Base-by-base conservation (phyloP, 2,888 invertebrate species). In the Quadroppia sp. region DNA sequence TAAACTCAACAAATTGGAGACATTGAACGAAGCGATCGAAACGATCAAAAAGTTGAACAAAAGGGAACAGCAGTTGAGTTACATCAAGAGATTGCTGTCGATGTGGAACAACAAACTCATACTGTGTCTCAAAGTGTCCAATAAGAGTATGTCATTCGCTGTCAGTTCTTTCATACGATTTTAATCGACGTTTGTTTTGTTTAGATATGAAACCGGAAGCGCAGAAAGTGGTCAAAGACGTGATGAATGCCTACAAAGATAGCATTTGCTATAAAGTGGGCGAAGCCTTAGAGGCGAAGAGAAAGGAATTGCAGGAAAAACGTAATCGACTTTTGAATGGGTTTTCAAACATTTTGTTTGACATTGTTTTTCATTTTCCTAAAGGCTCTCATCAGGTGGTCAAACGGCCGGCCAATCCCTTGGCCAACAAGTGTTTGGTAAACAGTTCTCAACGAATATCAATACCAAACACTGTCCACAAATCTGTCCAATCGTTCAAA, bases 81-180 rank as follows among this genome's bases (percentile, higher is more conserved):
- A 71, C 30, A 71, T 71, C 13, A 50, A 53, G 11, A 71, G 36
- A 13, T 25, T 70, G 20, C 40, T 74, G 71, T 28, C 30, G 28
- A 56, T 42, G 56, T 74, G 74, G 74, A 74, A 74, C 45, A 50
- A 70, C 32, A 45, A 71, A n/a, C 53, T 71, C 1, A 9, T 20
- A 15, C 48, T 50, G 15, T 71, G 71, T n/a, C n/a, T 11, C 4
- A 71, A 71, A 30, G 71, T 45, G 3, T 20, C 45, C 20, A 32
- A 40, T 32, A 48, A 48, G 23, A 42, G 42, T 42, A 32, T 4
- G 36, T n/a, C n/a, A 9, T 36, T 36, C 9, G 36, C 25, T 20
- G n/a, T 17, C 36, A 56, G 2, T 61, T 32, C 6, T 61, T 30
- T 3, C 61, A 13, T 2, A 9, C 17, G 15, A 71, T 25, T 25